A percentile compares a stretch with the other conserved stretches of the same genome.
Conservation (phyloP, 2,113 vertebrate species). For the Ailuropoda melanoleuca region DNA sequence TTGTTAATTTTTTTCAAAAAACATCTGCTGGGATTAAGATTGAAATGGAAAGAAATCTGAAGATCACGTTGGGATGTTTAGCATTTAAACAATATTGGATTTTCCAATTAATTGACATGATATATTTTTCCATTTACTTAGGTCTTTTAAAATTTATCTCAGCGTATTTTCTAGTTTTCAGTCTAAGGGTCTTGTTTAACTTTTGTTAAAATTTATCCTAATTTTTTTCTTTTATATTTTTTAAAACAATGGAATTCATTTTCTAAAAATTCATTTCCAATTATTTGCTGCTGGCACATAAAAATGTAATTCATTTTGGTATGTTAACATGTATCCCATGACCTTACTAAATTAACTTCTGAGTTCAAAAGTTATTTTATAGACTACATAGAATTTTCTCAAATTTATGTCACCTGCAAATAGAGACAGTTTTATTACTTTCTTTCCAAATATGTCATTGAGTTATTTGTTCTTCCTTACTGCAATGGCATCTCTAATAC, state of each 20-base stretch:
- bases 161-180: not conserved
- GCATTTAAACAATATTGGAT: not conserved
- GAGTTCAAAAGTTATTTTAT: not conserved
- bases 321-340: not conserved
- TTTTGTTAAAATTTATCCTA: not conserved
- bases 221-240: not conserved
- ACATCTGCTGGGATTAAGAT: not conserved
- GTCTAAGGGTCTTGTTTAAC: not conserved
- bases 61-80: not conserved
- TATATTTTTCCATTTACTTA: not conserved
- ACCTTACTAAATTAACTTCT: not conserved
- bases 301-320: not conserved
- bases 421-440: not conserved
- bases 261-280: not conserved
- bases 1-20: not conserved
- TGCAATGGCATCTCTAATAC: not conserved
- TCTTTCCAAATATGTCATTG: not conserved
- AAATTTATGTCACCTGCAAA: constrained; percentile 3
- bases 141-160: not conserved
- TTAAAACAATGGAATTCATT: not conserved
- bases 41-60: not conserved
- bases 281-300: not conserved
- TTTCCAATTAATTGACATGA: not conserved
- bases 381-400: not conserved
- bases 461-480: constrained; percentile 24